Conservation (phyloP, 2,888 invertebrate species). For the Julus scandinavius region DNA sequence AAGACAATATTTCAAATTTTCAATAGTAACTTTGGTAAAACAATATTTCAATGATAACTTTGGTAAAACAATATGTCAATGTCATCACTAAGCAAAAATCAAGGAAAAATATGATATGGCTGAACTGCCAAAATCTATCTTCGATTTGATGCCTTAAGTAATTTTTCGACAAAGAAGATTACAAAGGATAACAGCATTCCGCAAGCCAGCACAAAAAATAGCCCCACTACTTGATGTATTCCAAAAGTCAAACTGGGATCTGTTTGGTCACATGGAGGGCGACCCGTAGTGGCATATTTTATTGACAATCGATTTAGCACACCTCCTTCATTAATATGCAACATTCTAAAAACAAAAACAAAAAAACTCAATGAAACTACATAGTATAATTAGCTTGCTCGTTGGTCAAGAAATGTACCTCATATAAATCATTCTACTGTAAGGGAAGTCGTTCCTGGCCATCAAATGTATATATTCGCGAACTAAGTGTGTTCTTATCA, state of each 20-base stretch:
- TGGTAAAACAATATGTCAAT: neutral
- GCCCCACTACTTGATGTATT: conserved; percentile 9
- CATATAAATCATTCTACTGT: neutral
- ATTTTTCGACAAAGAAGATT: neutral
- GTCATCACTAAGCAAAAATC: too few relatives aligned
- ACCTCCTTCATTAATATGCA: neutral
- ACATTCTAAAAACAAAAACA: neutral
- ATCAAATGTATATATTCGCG: neutral
- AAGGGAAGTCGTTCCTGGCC: conserved; percentile 13
- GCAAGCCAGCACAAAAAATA: neutral
- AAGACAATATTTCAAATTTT: too few relatives aligned
- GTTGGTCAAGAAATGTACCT: neutral
- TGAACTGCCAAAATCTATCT: neutral
- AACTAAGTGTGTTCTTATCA: neutral
- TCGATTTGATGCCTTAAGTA: neutral
- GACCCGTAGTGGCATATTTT: neutral
- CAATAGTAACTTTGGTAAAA: too few relatives aligned
- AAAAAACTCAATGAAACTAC: neutral
- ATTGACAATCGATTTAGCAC: neutral
- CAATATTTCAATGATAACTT: too few relatives aligned
- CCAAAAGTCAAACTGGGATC: conserved; percentile 6
- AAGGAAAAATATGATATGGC: too few relatives aligned
- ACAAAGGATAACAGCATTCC: neutral
- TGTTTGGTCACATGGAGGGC: neutral
- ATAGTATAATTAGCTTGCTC: neutral